Base-by-base conservation (phyloP, 2,888 invertebrate species). In the Trichogramma evanescens region DNA sequence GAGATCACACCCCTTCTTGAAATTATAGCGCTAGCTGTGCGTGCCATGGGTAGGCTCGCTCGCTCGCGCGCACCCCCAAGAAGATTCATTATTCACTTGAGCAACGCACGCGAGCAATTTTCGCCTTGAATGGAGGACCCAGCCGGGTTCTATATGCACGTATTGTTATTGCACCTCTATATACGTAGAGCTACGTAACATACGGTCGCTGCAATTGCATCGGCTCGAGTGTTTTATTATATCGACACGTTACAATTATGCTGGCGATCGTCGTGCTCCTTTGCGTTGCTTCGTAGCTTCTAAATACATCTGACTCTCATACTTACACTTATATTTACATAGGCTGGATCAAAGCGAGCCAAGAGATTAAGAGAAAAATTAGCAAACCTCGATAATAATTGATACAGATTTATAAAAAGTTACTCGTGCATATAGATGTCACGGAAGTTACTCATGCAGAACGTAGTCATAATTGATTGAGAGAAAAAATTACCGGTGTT, bases 211-310 rank as follows among this genome's bases (percentile, higher is more conserved):
- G 50, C 26, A 26, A 26, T 26, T 26, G 26, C 6, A 2, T 9
- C 46, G 48, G 3, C 66, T 75, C 66, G 64, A 75, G 72, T 66
- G 68, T 62, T 71, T 72, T 68, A 72, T 75, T 74, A 73, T 72
- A 74, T 72, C 71, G 70, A 72, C 71, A 73, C 72, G 70, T 70
- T 73, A n/a, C n/a, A 76, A 76, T 76, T 74, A 72, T 65, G 43
- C 54, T 52, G 61, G 13, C 51, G 41, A 50, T 45, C 10, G 62
- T 58, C 43, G 58, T 63, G 61, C 38, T 8, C 8, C 40, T 6
- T 8, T 13, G 1, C 26, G 5, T 6, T 48, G 5, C 6, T 48
- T 48, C 48, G 53, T 26, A 2, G 26, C 45, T 3, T 10, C 42
- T 10, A 48, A 5, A 48, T 10, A 10, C 10, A 38, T 26, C 26